These are phyloP conservation scores for Polyploca ridens DNA, from an alignment of 2,888 invertebrate genomes.

Conservation along the genomic window DNA sequence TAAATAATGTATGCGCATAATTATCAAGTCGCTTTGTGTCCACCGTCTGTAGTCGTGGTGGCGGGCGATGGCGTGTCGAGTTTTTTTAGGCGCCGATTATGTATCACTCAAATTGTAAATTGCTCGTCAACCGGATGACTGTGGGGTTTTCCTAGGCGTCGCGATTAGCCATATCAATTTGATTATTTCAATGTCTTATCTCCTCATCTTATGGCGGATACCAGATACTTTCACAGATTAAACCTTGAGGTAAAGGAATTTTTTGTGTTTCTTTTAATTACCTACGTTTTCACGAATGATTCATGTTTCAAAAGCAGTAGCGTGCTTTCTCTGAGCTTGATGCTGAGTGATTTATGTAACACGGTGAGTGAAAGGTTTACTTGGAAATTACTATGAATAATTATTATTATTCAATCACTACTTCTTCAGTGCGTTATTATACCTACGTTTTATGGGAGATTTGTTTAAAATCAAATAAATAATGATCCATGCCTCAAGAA, in stretches of 20 bases:
- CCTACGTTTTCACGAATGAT: not conserved
- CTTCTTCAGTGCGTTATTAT: too few relatives aligned
- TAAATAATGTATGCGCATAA: constrained; percentile 59
- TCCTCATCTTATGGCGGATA: too few relatives aligned
- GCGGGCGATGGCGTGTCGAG: not conserved
- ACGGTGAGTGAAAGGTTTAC: not conserved
- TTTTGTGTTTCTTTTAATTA: too few relatives aligned
- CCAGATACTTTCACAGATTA: too few relatives aligned
- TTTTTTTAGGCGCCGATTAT: constrained; percentile 12
- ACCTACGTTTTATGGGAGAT: too few relatives aligned
- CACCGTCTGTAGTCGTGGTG: not conserved
- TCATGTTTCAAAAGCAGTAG: too few relatives aligned
- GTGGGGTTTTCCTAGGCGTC: constrained; percentile 19
- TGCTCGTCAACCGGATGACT: constrained; percentile 18
- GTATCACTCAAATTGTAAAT: constrained; percentile 21
- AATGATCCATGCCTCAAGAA: too few relatives aligned
- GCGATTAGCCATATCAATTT: not conserved
- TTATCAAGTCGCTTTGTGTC: constrained; percentile 33
- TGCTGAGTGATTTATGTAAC: too few relatives aligned
- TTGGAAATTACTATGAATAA: not conserved
- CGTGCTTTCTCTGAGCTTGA: too few relatives aligned
- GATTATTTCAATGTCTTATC: not conserved
- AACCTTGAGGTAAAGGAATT: too few relatives aligned
- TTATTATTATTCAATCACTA: too few relatives aligned
- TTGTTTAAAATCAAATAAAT: too few relatives aligned